Evolutionary conservation across 2,113 vertebrate species (phyloP).

Genomic region (Ceratotherium simum): DNA sequence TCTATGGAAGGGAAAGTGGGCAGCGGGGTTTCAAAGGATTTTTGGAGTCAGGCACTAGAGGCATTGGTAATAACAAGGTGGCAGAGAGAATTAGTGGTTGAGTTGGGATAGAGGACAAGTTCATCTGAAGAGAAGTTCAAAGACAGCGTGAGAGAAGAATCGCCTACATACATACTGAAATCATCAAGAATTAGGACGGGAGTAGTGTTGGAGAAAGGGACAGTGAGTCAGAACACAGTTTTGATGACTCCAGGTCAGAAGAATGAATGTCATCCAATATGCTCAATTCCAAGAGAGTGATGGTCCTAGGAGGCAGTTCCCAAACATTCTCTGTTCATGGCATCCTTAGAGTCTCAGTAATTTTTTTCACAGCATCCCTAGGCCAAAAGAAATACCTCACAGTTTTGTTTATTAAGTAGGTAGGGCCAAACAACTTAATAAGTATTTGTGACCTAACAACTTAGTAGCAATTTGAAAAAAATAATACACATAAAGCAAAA

Average conservation of each 20-base stretch:
- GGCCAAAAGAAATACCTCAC: neutral
- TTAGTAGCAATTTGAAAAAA: neutral
- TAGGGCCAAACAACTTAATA: neutral
- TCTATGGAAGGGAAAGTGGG: too few species aligned
- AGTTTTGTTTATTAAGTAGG: neutral
- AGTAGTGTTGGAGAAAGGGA: neutral
- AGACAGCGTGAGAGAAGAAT: neutral
- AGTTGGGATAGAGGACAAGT: neutral
- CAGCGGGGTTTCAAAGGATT: neutral
- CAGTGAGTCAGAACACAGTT: neutral
- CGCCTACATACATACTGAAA: neutral
- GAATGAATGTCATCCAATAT: neutral
- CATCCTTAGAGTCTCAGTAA: neutral
- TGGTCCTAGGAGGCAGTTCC: neutral
- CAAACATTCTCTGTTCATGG: neutral
- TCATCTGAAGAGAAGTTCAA: neutral
- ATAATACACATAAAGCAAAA: neutral
- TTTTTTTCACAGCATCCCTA: neutral
- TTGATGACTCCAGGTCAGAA: neutral
- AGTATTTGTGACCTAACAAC: neutral
- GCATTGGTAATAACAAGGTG: neutral
- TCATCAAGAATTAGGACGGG: neutral
- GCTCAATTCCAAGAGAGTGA: neutral
- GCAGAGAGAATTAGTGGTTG: neutral
- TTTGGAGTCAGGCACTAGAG: neutral